Conservation (phyloP, 2,797 vertebrate genomes). For the Zalophus californianus region DNA sequence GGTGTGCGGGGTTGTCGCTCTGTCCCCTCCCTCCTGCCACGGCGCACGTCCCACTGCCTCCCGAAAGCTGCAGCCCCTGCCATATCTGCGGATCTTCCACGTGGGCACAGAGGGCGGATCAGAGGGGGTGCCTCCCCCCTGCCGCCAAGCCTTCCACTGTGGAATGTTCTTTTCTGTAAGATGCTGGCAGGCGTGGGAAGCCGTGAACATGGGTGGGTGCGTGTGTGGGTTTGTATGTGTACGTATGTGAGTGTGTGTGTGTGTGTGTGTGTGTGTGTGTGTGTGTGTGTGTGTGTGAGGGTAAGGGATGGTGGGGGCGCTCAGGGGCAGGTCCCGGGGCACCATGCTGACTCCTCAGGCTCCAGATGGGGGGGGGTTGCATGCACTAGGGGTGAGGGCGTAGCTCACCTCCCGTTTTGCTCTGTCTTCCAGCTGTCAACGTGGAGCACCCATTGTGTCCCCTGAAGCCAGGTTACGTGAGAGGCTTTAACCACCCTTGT, state of each 20-base stretch:
- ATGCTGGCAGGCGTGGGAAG: not conserved
- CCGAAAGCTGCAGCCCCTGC: not conserved
- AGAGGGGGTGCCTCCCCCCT: not conserved
- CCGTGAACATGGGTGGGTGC: too few relatives aligned
- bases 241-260: accelerated
- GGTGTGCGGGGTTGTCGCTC: too few relatives aligned
- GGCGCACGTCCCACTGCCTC: too few relatives aligned
- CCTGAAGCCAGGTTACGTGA: conserved; percentile 91
- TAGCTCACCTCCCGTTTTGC: not conserved
- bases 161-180: not conserved
- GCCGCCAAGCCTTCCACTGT: not conserved
- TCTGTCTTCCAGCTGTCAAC: conserved; percentile 90
- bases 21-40: accelerated
- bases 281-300: too few relatives aligned
- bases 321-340: accelerated
- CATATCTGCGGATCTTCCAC: accelerated
- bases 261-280: not conserved
- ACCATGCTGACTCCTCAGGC: not conserved
- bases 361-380: not conserved
- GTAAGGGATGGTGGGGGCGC: accelerated
- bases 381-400: accelerated
- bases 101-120: accelerated
- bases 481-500: conserved; percentile 96
- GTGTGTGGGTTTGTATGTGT: not conserved
- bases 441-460: conserved; percentile 91